Evolutionary conservation across 2,888 invertebrate species (phyloP), one percentile per base, ranked within the genome.

Genomic region (Thecophora atra): DNA sequence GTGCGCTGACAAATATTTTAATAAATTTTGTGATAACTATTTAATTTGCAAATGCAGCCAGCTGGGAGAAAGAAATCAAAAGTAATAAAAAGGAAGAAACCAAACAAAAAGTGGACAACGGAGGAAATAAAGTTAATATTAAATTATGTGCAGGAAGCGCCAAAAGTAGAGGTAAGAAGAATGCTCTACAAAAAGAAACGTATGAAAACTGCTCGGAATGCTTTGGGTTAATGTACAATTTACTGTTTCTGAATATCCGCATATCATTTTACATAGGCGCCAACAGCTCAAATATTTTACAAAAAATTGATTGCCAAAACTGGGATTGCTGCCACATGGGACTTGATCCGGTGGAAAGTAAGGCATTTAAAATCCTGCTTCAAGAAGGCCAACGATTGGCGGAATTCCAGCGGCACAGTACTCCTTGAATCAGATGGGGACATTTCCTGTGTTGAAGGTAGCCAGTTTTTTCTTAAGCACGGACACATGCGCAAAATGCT

Each of bases 241-340:
- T 60, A 30, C 56, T 3, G 26, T n/a, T n/a, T 28, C 60, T n/a
- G 30, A 7, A 66, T 66, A 47, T 51, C 26, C 11, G 51, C 26
- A 51, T 19, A n/a, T 28, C 2, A 19, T 54, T 54, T 60, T 28
- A 42, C 24, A 56, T 54, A 72, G 72, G 70, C 52, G 44, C 72
- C 74, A 64, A 74, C 71, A 21, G 74, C 73, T 21, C 74, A 74
- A 71, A 71, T 74, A n/a, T 74, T 65, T 60, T 74, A 73, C 30
- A 73, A 71, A 60, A 73, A 74, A 37, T 42, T 73, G 15, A 62
- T 74, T 52, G 62, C 21, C 28, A 60, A 24, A n/a, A 56, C 67
- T 13, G 44, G 37, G 17, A 62, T 74, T 24, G 54, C 71, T 3
- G 68, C 71, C n/a, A 30, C 71, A 58, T 74, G 69, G 73, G 70